Percentiles rank a stretch among this genome's conserved stretches.
These are phyloP conservation scores for Aleiodes leptofemur DNA, from an alignment of 2,888 invertebrate species.

Conservation along the genomic window DNA sequence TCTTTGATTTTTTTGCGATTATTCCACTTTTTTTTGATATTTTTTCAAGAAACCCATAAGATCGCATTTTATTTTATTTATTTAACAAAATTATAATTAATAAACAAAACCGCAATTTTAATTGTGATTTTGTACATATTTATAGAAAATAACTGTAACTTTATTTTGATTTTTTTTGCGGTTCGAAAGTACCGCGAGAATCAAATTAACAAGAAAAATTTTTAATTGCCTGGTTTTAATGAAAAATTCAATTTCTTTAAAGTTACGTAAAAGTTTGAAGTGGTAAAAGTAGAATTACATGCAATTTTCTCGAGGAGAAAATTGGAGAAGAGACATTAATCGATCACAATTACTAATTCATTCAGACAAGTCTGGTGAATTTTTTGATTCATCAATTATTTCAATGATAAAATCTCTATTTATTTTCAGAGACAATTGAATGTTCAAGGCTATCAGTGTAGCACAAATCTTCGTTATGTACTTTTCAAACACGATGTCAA, in stretches of 20 bases:
- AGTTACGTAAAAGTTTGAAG: neutral
- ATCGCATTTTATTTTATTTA: no score
- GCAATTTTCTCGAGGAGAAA: neutral
- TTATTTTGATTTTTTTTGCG: no score
- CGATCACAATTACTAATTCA: slow-evolving; percentile 26
- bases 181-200: no score
- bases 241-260: neutral
- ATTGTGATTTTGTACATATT: no score
- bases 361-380: slow-evolving; percentile 19
- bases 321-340: slow-evolving; percentile 20
- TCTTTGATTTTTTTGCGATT: no score
- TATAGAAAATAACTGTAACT: no score
- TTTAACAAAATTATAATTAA: no score
- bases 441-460: slow-evolving; percentile 91
- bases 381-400: slow-evolving; percentile 20
- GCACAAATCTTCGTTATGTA: slow-evolving; percentile 89
- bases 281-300: neutral
- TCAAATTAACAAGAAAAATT: no score
- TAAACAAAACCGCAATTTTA: no score
- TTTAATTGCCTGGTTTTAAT: no score
- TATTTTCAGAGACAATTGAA: slow-evolving; percentile 87
- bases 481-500: slow-evolving; percentile 93
- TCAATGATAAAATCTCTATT: slow-evolving; percentile 26
- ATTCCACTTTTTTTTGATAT: no score
- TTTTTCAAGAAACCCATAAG: no score